A percentile compares a stretch with the other conserved stretches of the same genome.
These are phyloP conservation scores for Tachyglossus aculeatus DNA, from an alignment of 2,797 vertebrate genomes.

Conservation along the genomic window DNA sequence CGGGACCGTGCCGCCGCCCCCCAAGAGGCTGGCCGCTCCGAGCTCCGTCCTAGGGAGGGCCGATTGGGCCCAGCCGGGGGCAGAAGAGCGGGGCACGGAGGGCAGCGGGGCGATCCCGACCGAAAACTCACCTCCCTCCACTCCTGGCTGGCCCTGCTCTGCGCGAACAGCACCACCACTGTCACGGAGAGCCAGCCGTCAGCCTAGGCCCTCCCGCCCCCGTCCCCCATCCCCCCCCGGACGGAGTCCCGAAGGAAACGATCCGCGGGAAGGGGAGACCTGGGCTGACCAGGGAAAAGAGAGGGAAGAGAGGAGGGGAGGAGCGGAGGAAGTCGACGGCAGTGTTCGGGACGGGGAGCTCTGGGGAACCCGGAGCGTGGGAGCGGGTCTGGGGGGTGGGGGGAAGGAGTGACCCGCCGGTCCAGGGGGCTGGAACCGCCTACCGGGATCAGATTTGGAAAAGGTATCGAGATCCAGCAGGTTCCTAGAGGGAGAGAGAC, in stretches of 20 bases:
- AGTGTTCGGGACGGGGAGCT: too few species aligned
- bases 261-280: too few species aligned
- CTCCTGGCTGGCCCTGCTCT: constrained; percentile 91
- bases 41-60: neutral
- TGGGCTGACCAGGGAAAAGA: too few species aligned
- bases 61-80: neutral
- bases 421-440: constrained; percentile 56
- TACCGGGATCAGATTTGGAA: constrained; percentile 95
- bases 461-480: constrained; percentile 94
- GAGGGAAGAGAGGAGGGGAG: too few species aligned
- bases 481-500: constrained; percentile 74
- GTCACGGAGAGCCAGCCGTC: constrained; percentile 47
- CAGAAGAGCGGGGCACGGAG: neutral
- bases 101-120: neutral
- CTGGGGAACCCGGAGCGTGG: too few species aligned
- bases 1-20: neutral
- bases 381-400: too few species aligned
- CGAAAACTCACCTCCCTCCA: constrained; percentile 92
- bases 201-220: neutral
- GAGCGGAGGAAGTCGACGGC: too few species aligned
- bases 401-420: too few species aligned
- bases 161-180: constrained; percentile 91
- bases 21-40: neutral
- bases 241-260: too few species aligned
- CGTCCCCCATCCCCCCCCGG: neutral